phyloP scores from a whole-genome alignment of 2,888 invertebrate genomes.

The Lasioglossum figueresi region DNA sequence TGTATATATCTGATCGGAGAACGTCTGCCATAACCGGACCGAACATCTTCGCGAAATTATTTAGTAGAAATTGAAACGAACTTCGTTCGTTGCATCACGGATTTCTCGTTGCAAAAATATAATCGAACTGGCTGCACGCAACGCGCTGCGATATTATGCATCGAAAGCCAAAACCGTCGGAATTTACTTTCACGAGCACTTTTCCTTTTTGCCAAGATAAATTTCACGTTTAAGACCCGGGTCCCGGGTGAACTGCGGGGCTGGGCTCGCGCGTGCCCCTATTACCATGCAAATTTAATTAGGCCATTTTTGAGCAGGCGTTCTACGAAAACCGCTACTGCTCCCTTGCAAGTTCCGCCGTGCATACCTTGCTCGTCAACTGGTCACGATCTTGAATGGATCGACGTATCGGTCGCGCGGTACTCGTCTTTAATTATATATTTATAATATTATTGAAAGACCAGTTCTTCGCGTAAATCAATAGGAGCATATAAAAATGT shows the following conservation, averaged over 20 bases:
- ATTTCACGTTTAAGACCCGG: constrained; percentile 19
- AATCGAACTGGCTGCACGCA: not conserved
- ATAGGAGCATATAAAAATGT: too few species aligned
- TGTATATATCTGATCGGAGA: not conserved
- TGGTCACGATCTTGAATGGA: not conserved
- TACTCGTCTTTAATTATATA: too few species aligned
- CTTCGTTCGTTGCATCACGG: not conserved
- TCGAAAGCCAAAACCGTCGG: constrained; percentile 19
- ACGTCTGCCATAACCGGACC: not conserved
- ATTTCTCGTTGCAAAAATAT: not conserved
- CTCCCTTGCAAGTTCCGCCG: constrained; percentile 26
- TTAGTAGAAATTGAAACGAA: not conserved
- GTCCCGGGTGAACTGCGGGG: not conserved
- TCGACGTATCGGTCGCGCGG: too few species aligned
- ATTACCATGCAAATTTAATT: constrained; percentile 61
- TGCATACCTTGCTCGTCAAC: not conserved
- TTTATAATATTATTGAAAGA: not conserved
- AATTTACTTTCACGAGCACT: constrained; percentile 51
- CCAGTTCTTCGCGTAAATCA: too few species aligned
- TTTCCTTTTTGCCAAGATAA: constrained; percentile 37
- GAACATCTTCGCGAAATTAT: not conserved
- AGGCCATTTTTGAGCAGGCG: constrained; percentile 36
- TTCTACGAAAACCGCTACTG: constrained; percentile 9
- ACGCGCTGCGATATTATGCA: not conserved
- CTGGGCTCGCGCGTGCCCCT: constrained; percentile 13